Percentiles rank a stretch among this genome's conserved stretches.
phyloP scores from a whole-genome alignment of 2,797 vertebrate genomes.

The Darevskia mixta region DNA sequence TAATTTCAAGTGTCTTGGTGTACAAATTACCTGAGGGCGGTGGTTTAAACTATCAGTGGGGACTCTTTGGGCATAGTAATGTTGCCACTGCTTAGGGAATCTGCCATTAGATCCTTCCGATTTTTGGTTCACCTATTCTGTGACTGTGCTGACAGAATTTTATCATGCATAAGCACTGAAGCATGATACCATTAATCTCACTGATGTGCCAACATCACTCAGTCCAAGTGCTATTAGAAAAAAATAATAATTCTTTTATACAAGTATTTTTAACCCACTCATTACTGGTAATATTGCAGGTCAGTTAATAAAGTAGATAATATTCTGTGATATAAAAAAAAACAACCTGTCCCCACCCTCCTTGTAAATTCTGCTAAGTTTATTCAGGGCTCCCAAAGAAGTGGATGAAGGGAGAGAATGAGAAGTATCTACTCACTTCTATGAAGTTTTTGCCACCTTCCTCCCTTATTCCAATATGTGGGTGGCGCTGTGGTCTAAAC shows the following conservation, averaged over 20 bases:
- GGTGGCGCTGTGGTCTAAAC: no score
- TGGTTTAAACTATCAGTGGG: slow-evolving; percentile 18
- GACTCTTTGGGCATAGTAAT: slow-evolving; percentile 23
- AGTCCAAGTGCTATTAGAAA: background rate
- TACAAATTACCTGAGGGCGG: slow-evolving; percentile 30
- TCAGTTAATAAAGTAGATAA: background rate
- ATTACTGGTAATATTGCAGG: background rate
- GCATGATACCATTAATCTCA: slow-evolving; percentile 43
- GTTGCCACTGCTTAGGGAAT: slow-evolving; percentile 7
- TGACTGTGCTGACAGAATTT: slow-evolving; percentile 54
- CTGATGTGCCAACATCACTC: slow-evolving; percentile 29
- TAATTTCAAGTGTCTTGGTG: slow-evolving; percentile 50
- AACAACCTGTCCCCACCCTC: no score
- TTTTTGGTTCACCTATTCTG: slow-evolving; percentile 44
- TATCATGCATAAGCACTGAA: slow-evolving; percentile 44
- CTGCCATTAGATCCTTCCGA: slow-evolving; percentile 36
- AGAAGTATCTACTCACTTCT: background rate
- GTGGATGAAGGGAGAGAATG: background rate
- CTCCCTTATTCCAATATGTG: no score
- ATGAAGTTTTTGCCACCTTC: background rate
- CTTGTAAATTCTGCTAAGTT: no score
- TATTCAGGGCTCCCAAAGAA: no score
- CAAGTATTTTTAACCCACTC: slow-evolving; percentile 45
- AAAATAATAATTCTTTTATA: slow-evolving; percentile 19
- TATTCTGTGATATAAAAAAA: no score